These are phyloP conservation scores for Eristalinus aeneus DNA, from an alignment of 2,888 invertebrate species.

Conservation along the genomic window DNA sequence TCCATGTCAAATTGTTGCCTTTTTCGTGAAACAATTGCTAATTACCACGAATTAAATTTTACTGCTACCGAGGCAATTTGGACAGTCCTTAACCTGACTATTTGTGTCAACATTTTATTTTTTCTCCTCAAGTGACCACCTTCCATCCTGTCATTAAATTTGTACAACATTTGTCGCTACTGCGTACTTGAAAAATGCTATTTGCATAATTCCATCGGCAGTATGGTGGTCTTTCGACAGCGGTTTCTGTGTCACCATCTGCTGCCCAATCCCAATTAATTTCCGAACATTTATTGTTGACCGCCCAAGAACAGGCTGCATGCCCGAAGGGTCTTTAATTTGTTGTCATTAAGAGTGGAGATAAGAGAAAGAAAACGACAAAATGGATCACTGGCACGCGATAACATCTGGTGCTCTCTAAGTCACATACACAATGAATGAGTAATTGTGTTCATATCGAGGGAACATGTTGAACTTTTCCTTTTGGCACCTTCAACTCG, in stretches of 20 bases:
- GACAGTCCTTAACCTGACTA: background rate
- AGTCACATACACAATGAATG: background rate
- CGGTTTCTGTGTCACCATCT: slow-evolving; percentile 9
- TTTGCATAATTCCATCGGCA: background rate
- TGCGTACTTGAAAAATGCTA: background rate
- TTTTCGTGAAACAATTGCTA: too few relatives aligned
- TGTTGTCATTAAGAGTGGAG: background rate
- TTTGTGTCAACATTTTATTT: background rate
- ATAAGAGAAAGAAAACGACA: slow-evolving; percentile 8
- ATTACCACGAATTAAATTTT: background rate
- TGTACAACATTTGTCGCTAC: background rate
- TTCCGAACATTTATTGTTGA: slow-evolving; percentile 7
- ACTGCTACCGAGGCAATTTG: background rate
- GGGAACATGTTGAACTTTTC: slow-evolving; percentile 20
- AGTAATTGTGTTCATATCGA: background rate
- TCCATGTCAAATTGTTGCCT: too few relatives aligned
- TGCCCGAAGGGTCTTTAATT: slow-evolving; percentile 7
- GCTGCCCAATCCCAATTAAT: slow-evolving; percentile 4
- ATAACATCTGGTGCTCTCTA: slow-evolving; percentile 21
- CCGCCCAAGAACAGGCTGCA: slow-evolving; percentile 1
- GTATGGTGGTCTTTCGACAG: background rate
- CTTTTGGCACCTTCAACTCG: slow-evolving; percentile 20
- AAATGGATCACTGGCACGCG: slow-evolving; percentile 48
- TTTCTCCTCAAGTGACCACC: background rate
- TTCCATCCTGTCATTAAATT: background rate